Evolutionary conservation across 1,140 invertebrate species (phyloP), one percentile per base, ranked within the genome.

Genomic region (Trichoplusia ni): DNA sequence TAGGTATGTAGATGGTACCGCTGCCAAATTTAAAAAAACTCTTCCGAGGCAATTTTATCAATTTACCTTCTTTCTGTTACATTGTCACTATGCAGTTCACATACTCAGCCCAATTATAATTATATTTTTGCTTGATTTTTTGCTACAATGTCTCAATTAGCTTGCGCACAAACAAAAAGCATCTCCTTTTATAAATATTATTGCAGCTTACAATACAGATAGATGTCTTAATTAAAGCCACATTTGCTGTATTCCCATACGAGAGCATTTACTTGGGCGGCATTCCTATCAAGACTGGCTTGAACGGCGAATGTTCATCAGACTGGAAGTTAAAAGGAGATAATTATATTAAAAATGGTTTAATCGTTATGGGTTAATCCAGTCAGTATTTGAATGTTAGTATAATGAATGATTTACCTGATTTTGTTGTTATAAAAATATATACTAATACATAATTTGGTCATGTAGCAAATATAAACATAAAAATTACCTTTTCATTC

Each of bases 211-310:
- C 37, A 58, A 58, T 42, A 58, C 23, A 44, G 23, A 58, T 58
- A 58, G 38, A 42, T 58, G 37, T 58, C 54, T 58, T 58, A 58
- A 58, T 58, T 58, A 58, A 58, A 38, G 9, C 54, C 38, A 42
- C 21, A 31, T 42, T 58, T 42, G 38, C 38, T 8, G 37, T 42
- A 44, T 58, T 42, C 38, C 51, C 35, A 54, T 54, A 40, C 35
- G 35, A 25, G 51, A 37, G 27, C 38, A 58, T 58, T 42, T 58
- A 42, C 54, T 58, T 40, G 37, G 25, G 19, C 54, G 25, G n/a
- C 54, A 58, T 58, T 58, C 54, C 54, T 44, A 23, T 42, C 54
- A 16, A 54, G 18, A 4, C 44, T 8, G 13, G 5, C 6, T 27
- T 23, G 13, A 46, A 2, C 21, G 21, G 21, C 23, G 44, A 29